These are phyloP conservation scores for Probosciger aterrimus DNA, from an alignment of 2,113 vertebrate species.

Conservation along the genomic window DNA sequence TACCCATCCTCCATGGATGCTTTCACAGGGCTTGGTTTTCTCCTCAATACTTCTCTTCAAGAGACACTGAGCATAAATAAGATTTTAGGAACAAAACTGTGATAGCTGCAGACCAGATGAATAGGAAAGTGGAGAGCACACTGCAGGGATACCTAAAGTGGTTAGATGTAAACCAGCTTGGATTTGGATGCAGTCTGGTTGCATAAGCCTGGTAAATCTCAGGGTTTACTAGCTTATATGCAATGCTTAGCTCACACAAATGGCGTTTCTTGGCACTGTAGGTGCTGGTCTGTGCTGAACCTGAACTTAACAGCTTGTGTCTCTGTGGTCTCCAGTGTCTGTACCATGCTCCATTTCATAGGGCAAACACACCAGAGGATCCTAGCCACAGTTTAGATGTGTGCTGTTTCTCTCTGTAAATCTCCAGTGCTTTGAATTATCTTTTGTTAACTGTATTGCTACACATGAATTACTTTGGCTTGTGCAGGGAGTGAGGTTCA, in stretches of 20 bases:
- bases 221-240: not conserved
- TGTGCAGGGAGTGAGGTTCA: not conserved
- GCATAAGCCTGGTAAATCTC: not conserved
- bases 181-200: not conserved
- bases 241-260: not conserved
- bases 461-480: not conserved
- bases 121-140: not conserved
- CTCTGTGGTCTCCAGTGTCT: not conserved
- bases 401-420: not conserved
- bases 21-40: not conserved
- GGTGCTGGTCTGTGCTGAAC: not conserved
- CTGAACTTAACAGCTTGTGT: not conserved
- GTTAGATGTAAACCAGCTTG: not conserved
- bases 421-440: not conserved
- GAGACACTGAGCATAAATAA: not conserved
- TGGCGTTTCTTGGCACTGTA: accelerated
- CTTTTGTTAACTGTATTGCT: not conserved
- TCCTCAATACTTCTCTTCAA: not conserved
- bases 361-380: not conserved
- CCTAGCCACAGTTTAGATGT: not conserved
- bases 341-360: not conserved
- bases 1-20: not conserved
- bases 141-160: not conserved
- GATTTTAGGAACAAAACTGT: not conserved
- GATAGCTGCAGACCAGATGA: not conserved